Conservation (phyloP, 2,113 vertebrate species). For the Excalfactoria chinensis region DNA sequence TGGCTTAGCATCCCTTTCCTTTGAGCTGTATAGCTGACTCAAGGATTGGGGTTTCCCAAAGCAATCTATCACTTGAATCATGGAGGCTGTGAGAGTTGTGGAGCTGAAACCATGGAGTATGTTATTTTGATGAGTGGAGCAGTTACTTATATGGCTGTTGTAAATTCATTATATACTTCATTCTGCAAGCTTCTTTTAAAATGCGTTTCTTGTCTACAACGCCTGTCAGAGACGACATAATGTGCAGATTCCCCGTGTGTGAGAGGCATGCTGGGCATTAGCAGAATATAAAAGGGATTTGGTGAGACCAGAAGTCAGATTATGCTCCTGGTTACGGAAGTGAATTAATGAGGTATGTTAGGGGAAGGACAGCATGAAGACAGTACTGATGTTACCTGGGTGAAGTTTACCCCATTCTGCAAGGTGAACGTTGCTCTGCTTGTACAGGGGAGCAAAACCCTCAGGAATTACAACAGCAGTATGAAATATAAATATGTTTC, state of each 20-base stretch:
- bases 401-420: background rate
- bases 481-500: constrained; percentile 24
- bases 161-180: background rate
- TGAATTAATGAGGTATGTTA: accelerated
- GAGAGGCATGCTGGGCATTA: background rate
- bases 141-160: background rate
- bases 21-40: background rate
- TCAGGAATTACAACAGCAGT: background rate
- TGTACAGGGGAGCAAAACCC: background rate
- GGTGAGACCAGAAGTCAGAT: background rate
- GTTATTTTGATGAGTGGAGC: background rate
- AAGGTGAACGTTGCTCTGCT: background rate
- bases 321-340: background rate
- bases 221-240: background rate
- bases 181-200: constrained; percentile 9
- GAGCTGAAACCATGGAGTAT: background rate
- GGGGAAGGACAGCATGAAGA: background rate
- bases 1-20: background rate
- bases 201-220: background rate
- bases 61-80: background rate
- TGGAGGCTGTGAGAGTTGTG: background rate
- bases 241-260: background rate
- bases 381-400: background rate
- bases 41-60: background rate
- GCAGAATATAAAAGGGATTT: background rate